Conservation (phyloP, 2,797 vertebrate genomes). For the Pseudomugil gertrudae region DNA sequence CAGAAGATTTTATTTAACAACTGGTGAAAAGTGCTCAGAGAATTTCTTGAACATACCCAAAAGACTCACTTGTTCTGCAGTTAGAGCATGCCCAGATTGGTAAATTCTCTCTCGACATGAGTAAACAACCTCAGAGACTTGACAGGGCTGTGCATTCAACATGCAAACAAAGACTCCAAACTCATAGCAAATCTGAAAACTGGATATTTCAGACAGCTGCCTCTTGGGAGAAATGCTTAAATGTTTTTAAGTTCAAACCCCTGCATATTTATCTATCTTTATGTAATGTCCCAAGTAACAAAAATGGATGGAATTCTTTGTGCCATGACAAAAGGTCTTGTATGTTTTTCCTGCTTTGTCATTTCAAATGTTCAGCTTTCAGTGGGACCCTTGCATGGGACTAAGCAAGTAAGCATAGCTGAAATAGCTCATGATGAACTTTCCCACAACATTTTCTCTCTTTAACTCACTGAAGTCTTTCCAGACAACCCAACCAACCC, state of each 20-base stretch:
- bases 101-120: neutral
- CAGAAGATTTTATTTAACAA: neutral
- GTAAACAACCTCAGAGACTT: neutral
- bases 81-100: neutral
- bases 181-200: conserved; percentile 36
- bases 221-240: conserved; percentile 40
- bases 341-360: conserved; percentile 77
- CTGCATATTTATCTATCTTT: conserved; percentile 77
- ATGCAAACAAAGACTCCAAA: conserved; percentile 48
- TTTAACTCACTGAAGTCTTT: conserved; percentile 64
- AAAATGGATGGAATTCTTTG: conserved; percentile 79
- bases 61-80: neutral
- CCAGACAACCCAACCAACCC: conserved; percentile 53
- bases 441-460: conserved; percentile 82
- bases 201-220: conserved; percentile 44
- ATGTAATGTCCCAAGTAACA: conserved; percentile 65
- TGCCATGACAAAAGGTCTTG: conserved; percentile 75
- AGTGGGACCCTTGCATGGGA: conserved; percentile 69
- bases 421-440: conserved; percentile 81
- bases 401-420: conserved; percentile 75
- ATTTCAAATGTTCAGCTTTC: conserved; percentile 72
- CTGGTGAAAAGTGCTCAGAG: neutral
- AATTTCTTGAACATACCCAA: neutral
- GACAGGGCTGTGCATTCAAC: conserved; percentile 23
- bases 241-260: conserved; percentile 74